Evolutionary conservation across 2,797 vertebrate species (phyloP), one percentile per base, ranked within the genome.

Genomic region (Pygocentrus nattereri): DNA sequence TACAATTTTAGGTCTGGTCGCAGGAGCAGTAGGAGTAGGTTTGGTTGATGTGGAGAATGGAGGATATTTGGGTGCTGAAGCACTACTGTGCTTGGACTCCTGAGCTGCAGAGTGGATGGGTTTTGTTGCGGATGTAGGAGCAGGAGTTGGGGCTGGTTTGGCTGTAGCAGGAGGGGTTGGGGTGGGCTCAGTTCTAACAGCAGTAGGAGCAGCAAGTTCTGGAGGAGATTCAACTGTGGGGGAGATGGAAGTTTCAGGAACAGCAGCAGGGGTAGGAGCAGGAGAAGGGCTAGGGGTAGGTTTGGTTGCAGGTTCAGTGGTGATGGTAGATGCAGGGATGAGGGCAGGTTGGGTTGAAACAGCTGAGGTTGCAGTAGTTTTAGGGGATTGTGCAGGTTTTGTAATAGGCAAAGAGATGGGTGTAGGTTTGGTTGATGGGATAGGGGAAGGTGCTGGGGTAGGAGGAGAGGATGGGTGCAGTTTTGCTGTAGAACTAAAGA

Each of bases 71-170:
- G 59, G 47, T 44, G 72, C 61, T 54, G 56, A 71, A 56, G 87
- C 69, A 82, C 31, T 64, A 31, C 44, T 77, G 18, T 72, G 34
- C n/a, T n/a, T n/a, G n/a, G n/a, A n/a, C 58, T 82, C 74, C 44
- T 54, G 74, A 6, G 49, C 65, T 61, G 84, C 52, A 64, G 85
- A 83, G 67, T 79, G 27, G 54, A 38, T 23, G 13, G 84, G 65
- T 85, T 87, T 90, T 82, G 84, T 88, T 76, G 85, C 88, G 59
- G 70, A 31, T 73, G 52, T 47, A 19, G 88, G 76, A 68, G 87
- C 58, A 68, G 76, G 34, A 27, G 68, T 21, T 52, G 68, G 76
- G 5, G 30, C 58, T 67, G 61, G 74, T 75, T 70, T 80, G 58
- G 74, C 21, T 59, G 52, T 31, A 76, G 61, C 21, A 38, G 16